Evolutionary conservation across 2,888 invertebrate species (phyloP), one percentile per base, ranked within the genome.

Genomic region (Tenodera sinensis): DNA sequence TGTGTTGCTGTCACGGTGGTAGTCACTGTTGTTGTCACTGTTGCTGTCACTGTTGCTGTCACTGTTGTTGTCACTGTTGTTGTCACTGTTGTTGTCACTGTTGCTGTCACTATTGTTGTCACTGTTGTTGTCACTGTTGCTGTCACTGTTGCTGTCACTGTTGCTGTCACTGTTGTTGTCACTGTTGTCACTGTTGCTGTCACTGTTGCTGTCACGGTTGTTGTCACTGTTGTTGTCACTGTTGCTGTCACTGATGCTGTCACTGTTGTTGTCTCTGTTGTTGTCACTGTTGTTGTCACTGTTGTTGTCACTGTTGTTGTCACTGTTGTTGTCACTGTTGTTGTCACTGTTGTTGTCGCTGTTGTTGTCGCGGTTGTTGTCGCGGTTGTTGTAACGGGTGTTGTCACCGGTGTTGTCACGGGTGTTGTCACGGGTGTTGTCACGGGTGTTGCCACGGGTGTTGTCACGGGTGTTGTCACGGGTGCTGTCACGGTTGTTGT

Each of bases 181-280:
- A 28, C 87, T 86, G 28, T 86, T 89, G 30, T 88, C 89, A 25
- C 85, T 89, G 28, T 85, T 85, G 9, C 71, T 87, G 86, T 84
- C 84, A n/a, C 89, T 87, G 71, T 82, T 83, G 28, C 89, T 87
- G 85, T 89, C 87, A n/a, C n/a, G n/a, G n/a, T n/a, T n/a, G n/a
- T n/a, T n/a, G n/a, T n/a, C n/a, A n/a, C n/a, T n/a, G n/a, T n/a
- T n/a, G n/a, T n/a, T n/a, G n/a, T n/a, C n/a, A n/a, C n/a, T n/a
- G n/a, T n/a, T n/a, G n/a, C n/a, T n/a, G n/a, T n/a, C n/a, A n/a
- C n/a, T n/a, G n/a, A n/a, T n/a, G n/a, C n/a, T n/a, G n/a, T n/a
- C n/a, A 9, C 89, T 87, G 15, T 86, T 83, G 12, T 82, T 71
- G 82, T 82, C 86, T 12, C 86, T 87, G 86, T 84, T 71, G 15